These are phyloP conservation scores for Agapostemon virescens DNA, from an alignment of 2,888 invertebrate species.

Conservation along the genomic window DNA sequence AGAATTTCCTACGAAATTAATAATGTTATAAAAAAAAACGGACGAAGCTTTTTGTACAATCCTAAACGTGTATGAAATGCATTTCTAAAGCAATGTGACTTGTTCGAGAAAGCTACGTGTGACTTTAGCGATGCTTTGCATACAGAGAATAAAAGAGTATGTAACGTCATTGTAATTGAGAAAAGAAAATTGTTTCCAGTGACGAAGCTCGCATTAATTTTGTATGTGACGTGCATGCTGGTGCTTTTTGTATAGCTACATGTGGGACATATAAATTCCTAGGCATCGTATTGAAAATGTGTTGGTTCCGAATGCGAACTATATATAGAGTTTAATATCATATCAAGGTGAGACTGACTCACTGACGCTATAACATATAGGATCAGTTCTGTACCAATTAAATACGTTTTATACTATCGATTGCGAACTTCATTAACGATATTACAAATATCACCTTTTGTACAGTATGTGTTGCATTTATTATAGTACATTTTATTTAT, in stretches of 20 bases:
- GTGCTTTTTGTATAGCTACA: slow-evolving; percentile 69
- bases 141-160: slow-evolving; percentile 47
- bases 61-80: slow-evolving; percentile 48
- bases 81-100: slow-evolving; percentile 59
- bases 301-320: slow-evolving; percentile 48
- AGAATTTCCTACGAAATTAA: slow-evolving; percentile 58
- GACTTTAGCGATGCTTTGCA: slow-evolving; percentile 58
- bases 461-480: slow-evolving; percentile 51
- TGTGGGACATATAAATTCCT: slow-evolving; percentile 62
- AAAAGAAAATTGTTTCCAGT: slow-evolving; percentile 45
- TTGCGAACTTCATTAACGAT: slow-evolving; percentile 44
- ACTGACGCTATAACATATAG: slow-evolving; percentile 27
- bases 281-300: slow-evolving; percentile 44
- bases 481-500: slow-evolving; percentile 46
- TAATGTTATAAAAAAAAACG: slow-evolving; percentile 50
- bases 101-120: slow-evolving; percentile 34
- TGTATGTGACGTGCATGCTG: slow-evolving; percentile 63
- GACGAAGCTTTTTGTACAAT: slow-evolving; percentile 67
- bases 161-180: slow-evolving; percentile 50
- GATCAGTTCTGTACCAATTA: slow-evolving; percentile 36
- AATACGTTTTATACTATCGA: slow-evolving; percentile 31
- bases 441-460: slow-evolving; percentile 50
- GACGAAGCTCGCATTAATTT: slow-evolving; percentile 47
- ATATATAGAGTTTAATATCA: slow-evolving; percentile 60
- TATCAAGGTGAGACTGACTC: slow-evolving; percentile 61